These are phyloP conservation scores for Notarius lentiginosus DNA, from an alignment of 2,113 vertebrate species.

Conservation along the genomic window DNA sequence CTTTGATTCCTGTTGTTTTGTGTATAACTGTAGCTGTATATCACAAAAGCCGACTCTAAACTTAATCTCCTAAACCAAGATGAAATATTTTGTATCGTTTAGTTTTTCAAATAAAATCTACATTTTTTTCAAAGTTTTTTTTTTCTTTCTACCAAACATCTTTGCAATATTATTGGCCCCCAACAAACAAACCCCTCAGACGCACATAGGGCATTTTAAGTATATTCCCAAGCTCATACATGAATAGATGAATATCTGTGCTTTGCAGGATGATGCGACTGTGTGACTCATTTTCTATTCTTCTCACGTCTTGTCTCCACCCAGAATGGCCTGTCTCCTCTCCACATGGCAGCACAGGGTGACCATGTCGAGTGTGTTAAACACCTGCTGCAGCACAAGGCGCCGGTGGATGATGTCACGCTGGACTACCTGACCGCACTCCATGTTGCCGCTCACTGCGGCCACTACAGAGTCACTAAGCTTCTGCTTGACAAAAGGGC, in stretches of 20 bases:
- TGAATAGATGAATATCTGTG: background rate
- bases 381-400: constrained; percentile 92
- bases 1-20: background rate
- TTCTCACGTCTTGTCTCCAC: background rate
- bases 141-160: background rate
- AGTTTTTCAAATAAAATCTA: background rate
- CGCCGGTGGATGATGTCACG: constrained; percentile 93
- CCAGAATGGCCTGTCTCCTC: constrained; percentile 93
- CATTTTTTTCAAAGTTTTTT: background rate
- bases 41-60: background rate
- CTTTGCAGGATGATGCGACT: background rate
- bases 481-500: constrained; percentile 97
- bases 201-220: background rate
- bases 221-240: background rate
- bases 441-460: constrained; percentile 95
- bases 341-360: constrained; percentile 97
- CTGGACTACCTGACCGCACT: constrained; percentile 95
- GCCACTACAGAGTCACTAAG: constrained; percentile 95
- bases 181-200: background rate
- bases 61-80: background rate
- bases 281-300: background rate
- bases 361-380: constrained; percentile 97
- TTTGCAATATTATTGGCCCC: background rate
- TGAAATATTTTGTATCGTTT: background rate
- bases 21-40: background rate